These are phyloP conservation scores for Python bivittatus DNA, from an alignment of 2,113 vertebrate genomes.

Conservation along the genomic window DNA sequence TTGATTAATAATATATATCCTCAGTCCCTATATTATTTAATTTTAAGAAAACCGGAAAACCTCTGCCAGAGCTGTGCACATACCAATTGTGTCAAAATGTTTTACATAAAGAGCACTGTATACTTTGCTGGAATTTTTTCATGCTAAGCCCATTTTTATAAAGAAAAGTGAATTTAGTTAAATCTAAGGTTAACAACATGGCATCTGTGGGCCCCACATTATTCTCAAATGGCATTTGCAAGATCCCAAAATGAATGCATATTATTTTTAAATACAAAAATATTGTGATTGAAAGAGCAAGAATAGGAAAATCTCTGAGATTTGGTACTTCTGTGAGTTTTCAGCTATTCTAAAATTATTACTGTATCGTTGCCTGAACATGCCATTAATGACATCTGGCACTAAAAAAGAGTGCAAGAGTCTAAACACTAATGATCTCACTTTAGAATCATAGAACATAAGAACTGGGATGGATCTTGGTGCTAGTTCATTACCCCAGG, in stretches of 20 bases:
- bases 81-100: background rate
- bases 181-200: too few relatives aligned
- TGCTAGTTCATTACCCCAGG: constrained; percentile 55
- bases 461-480: too few relatives aligned
- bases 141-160: constrained; percentile 11
- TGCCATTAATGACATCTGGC: too few relatives aligned
- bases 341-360: too few relatives aligned
- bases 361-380: background rate
- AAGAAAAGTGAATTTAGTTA: constrained; percentile 20
- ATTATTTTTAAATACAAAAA: too few relatives aligned
- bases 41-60: background rate
- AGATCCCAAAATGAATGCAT: too few relatives aligned
- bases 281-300: too few relatives aligned
- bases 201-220: too few relatives aligned
- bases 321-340: too few relatives aligned
- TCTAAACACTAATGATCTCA: constrained; percentile 60
- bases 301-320: too few relatives aligned
- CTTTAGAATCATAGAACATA: constrained; percentile 23
- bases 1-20: background rate
- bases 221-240: too few relatives aligned
- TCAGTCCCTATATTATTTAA: background rate
- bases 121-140: constrained; percentile 34
- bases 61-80: background rate
- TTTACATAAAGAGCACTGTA: background rate
- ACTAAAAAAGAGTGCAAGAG: too few relatives aligned